Base-by-base conservation (phyloP, 2,888 invertebrate species). In the Epiblema foenella region DNA sequence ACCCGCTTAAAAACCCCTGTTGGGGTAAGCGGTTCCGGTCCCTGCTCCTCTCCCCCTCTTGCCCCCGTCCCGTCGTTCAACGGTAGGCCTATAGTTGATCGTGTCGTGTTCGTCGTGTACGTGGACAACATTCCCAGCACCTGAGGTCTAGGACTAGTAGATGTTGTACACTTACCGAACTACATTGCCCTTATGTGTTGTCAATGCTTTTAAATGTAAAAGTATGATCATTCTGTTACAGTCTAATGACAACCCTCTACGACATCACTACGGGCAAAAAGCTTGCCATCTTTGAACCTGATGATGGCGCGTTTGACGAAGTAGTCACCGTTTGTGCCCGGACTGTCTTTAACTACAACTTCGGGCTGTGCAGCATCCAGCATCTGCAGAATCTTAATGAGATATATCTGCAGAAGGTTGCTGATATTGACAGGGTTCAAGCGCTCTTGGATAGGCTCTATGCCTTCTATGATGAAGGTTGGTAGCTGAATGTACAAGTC, bases 241-340 rank as follows among this genome's bases (percentile, higher is more conserved):
- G 97, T 73, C 87, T 97, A 74, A 90, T 95, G 68, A 94, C 96
- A 68, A 95, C 95, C 2, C 87, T 97, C 3, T 96, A 96, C 80
- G 94, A 95, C 69, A 80, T 80, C 5, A 74, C 76, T 1, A 88
- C 87, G 0, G 94, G 94, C 10, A 83, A 85, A 18, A 94, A 94
- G 79, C 83, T 95, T 2, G 81, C 88, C 0, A 85, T 94, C 54
- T 87, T 95, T 69, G 86, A 89, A 46, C 94, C 94, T 0, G 94
- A 95, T 75, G 94, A 94, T 73, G 94, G 91, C 42, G 93, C 94
- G 0, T 94, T 89, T 77, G 93, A 93, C 20, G 87, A 88, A 37
- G 93, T 95, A 0, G 81, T 87, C 0, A 93, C 94, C 39, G 83
- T 97, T 8, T 96, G 96, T 77, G 94, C 94, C 20, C 90, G 95